Conservation (phyloP, 1,140 invertebrate species). For the Chironomus striatipennis region DNA sequence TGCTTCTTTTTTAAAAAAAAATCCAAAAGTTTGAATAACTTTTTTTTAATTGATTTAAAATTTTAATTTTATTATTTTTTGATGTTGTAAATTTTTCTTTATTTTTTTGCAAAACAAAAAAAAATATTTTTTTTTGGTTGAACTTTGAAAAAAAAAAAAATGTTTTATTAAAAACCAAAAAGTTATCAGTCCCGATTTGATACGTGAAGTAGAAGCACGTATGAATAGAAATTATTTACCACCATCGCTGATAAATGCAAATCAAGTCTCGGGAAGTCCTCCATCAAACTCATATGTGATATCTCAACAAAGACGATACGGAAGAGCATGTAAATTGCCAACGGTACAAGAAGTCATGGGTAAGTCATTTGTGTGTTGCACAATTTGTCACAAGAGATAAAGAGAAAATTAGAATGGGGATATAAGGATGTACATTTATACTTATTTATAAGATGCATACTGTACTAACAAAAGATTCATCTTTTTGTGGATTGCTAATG, state of each 20-base stretch:
- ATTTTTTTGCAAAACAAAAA: conserved; percentile 30
- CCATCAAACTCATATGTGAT: conserved; percentile 25
- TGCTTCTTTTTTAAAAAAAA: no score
- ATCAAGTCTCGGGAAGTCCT: conserved; percentile 32
- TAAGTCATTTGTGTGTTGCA: conserved; percentile 34
- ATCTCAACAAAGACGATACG: conserved; percentile 30
- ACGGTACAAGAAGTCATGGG: conserved; percentile 48
- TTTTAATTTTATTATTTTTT: conserved; percentile 11
- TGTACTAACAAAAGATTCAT: neutral
- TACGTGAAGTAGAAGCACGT: conserved; percentile 77
- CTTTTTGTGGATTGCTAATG: neutral
- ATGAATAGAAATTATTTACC: conserved; percentile 75
- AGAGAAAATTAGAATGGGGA: no score
- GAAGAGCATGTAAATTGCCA: conserved; percentile 41
- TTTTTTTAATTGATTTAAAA: no score
- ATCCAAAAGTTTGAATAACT: no score
- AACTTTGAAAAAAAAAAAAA: conserved; percentile 26
- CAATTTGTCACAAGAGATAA: neutral
- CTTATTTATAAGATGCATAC: no score
- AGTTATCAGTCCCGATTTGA: conserved; percentile 79
- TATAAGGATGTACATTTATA: no score
- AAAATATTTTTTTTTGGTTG: conserved; percentile 30
- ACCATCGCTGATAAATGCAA: conserved; percentile 48
- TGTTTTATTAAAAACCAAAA: conserved; percentile 28
- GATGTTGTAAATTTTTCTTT: conserved; percentile 31